These are phyloP conservation scores for Dichetophora obliterata DNA, from an alignment of 2,888 invertebrate genomes.

Conservation along the genomic window DNA sequence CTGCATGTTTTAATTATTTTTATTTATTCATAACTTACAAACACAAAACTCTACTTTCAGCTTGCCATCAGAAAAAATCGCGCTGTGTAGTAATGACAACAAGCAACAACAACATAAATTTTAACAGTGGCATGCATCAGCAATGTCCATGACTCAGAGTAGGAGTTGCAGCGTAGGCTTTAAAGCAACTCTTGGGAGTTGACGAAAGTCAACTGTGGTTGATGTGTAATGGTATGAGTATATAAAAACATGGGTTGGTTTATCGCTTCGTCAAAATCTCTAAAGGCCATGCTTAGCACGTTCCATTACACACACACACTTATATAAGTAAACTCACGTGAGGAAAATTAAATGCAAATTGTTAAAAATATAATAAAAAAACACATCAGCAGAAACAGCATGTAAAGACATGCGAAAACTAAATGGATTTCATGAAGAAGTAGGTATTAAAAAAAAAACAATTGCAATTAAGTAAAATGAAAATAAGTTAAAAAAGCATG, in stretches of 20 bases:
- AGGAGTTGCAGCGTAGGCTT: conserved; percentile 35
- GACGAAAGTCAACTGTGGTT: neutral
- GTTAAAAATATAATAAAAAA: neutral
- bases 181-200: conserved; percentile 51
- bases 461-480: conserved; percentile 2
- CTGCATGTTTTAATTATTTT: too few relatives aligned
- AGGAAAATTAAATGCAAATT: conserved; percentile 3
- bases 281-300: conserved; percentile 63
- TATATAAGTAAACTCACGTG: neutral
- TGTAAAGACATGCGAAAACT: neutral
- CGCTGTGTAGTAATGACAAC: too few relatives aligned
- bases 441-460: neutral
- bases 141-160: neutral
- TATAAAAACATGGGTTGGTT: neutral
- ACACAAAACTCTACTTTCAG: too few relatives aligned
- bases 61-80: too few relatives aligned
- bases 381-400: neutral
- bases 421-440: neutral
- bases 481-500: neutral
- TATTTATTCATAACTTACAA: too few relatives aligned
- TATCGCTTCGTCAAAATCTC: conserved; percentile 45
- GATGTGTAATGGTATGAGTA: too few relatives aligned
- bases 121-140: too few relatives aligned
- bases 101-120: too few relatives aligned
- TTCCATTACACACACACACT: conserved; percentile 28